These are phyloP conservation scores for Xyliphius kryptos DNA, from an alignment of 2,113 vertebrate genomes.

Conservation along the genomic window DNA sequence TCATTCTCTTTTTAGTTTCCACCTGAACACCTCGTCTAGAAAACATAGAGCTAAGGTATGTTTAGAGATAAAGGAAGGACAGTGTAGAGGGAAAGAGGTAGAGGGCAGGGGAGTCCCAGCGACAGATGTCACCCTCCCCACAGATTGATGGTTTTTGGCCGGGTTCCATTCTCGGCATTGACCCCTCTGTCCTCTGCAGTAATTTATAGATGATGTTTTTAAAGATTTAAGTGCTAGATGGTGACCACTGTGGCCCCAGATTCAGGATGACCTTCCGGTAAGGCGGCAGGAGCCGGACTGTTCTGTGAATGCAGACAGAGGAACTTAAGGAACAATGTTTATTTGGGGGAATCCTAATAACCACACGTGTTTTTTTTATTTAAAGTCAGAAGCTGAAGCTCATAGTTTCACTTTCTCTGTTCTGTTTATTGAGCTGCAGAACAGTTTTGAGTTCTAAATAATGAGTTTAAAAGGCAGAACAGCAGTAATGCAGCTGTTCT, in stretches of 20 bases:
- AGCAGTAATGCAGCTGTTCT: no score
- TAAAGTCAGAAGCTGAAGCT: no score
- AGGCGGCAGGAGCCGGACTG: conserved; percentile 21
- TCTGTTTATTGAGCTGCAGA: no score
- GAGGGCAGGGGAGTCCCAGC: conserved; percentile 63
- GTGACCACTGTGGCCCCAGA: conserved; percentile 60
- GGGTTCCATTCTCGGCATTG: conserved; percentile 62
- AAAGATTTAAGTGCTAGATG: conserved; percentile 67
- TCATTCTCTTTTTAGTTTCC: no score
- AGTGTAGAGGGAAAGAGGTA: conserved; percentile 31
- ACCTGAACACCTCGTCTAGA: no score
- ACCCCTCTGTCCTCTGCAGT: conserved; percentile 70
- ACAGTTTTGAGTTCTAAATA: no score
- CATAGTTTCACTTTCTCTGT: no score
- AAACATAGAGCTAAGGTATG: no score
- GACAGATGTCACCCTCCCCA: conserved; percentile 67
- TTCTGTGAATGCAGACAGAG: no score
- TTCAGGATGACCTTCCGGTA: conserved; percentile 59
- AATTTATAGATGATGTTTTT: conserved; percentile 69
- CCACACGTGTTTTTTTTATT: no score
- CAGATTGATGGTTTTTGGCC: conserved; percentile 71
- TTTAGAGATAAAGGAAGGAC: background rate
- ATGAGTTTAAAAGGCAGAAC: no score
- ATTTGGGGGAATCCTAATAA: no score
- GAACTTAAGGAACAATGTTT: conserved; percentile 34